Conservation (phyloP, 2,888 invertebrate species). For the Deilephila elpenor region DNA sequence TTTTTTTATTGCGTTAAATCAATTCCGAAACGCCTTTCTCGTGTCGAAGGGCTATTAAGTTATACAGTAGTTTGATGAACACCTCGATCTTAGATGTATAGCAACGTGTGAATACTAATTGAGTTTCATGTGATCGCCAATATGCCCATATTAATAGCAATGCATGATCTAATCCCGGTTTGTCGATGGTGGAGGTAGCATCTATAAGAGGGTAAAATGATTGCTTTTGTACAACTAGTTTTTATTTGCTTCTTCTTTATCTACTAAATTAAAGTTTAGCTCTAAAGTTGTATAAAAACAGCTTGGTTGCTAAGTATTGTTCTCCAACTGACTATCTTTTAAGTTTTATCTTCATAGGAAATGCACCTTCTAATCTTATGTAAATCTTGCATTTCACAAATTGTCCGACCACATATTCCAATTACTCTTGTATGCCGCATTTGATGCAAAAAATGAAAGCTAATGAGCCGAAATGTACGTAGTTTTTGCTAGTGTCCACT, state of each 20-base stretch:
- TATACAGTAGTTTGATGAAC: neutral
- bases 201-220: no score
- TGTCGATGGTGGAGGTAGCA: no score
- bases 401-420: conserved; percentile 13
- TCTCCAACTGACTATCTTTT: no score
- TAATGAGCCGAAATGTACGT: conserved; percentile 11
- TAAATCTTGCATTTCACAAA: conserved; percentile 3
- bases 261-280: no score
- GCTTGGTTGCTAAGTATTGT: no score
- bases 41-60: conserved; percentile 9
- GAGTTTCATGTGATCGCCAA: neutral
- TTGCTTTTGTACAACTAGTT: no score
- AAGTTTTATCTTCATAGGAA: neutral
- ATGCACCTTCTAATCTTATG: conserved; percentile 14
- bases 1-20: conserved; percentile 25
- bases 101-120: neutral
- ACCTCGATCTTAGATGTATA: conserved; percentile 6
- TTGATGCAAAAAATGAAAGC: conserved; percentile 12
- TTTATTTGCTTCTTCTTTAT: no score
- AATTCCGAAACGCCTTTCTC: conserved; percentile 23
- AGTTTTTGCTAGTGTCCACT: conserved; percentile 21
- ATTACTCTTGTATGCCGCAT: neutral
- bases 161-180: neutral
- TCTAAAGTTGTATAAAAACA: no score
- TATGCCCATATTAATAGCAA: neutral